Evolutionary conservation across 2,113 vertebrate genomes (phyloP).

Genomic region (Trogon surrucura): DNA sequence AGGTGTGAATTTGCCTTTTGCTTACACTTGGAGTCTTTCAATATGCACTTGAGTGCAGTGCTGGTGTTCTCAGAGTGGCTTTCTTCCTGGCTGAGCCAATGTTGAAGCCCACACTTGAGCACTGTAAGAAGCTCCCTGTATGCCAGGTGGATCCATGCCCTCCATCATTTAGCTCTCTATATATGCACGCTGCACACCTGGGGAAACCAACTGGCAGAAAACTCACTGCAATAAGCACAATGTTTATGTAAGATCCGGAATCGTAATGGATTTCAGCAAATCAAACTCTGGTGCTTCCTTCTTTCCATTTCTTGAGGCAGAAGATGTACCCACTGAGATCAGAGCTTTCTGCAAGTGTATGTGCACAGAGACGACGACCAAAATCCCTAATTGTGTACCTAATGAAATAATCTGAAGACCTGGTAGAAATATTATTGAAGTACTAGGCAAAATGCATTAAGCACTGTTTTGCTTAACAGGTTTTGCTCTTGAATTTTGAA

Average conservation of each 20-base stretch:
- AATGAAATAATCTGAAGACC: neutral
- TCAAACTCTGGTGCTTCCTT: neutral
- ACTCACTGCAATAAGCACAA: neutral
- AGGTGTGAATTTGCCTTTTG: neutral
- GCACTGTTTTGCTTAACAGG: neutral
- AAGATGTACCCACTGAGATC: rapidly evolving
- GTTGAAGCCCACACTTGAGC: neutral
- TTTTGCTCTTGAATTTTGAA: neutral
- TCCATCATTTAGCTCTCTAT: neutral
- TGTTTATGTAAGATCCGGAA: neutral
- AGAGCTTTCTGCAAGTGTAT: neutral
- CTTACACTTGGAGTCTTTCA: neutral
- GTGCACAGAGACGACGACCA: neutral
- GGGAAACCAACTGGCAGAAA: neutral
- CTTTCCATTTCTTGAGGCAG: neutral
- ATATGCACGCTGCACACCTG: neutral
- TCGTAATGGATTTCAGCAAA: neutral
- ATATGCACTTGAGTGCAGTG: neutral
- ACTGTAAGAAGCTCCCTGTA: neutral
- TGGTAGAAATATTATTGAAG: neutral
- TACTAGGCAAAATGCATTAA: neutral
- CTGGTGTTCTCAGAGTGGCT: neutral
- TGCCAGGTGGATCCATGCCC: neutral
- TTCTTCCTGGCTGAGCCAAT: neutral
- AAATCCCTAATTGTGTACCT: neutral